Conservation (phyloP, 2,888 invertebrate species). For the Sesamia inferens region DNA sequence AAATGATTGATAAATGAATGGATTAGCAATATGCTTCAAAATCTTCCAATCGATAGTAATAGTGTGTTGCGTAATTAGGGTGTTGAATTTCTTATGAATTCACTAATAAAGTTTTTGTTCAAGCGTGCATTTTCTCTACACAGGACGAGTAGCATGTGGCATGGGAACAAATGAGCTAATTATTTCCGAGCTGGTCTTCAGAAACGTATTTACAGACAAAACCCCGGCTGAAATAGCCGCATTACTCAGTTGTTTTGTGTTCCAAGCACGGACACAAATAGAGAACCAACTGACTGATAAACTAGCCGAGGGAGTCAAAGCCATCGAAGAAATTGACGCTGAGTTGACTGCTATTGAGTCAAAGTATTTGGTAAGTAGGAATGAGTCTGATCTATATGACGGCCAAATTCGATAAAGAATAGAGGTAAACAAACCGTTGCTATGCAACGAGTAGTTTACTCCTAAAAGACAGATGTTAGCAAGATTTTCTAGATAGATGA, state of each 20-base stretch:
- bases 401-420: too few relatives aligned
- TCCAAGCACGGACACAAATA: slow-evolving; percentile 94
- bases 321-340: slow-evolving; percentile 92
- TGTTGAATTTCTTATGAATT: too few relatives aligned
- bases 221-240: slow-evolving; percentile 98
- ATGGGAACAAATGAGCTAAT: slow-evolving; percentile 94
- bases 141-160: slow-evolving; percentile 84
- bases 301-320: slow-evolving; percentile 91
- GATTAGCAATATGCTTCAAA: too few relatives aligned
- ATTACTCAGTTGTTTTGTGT: slow-evolving; percentile 97
- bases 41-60: too few relatives aligned
- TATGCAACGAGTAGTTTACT: too few relatives aligned
- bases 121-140: neutral
- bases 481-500: too few relatives aligned
- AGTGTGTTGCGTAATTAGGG: too few relatives aligned
- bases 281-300: slow-evolving; percentile 90
- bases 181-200: slow-evolving; percentile 97
- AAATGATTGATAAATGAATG: too few relatives aligned
- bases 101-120: neutral
- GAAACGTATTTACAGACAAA: slow-evolving; percentile 96
- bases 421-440: too few relatives aligned
- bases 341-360: slow-evolving; percentile 92
- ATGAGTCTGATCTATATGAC: neutral
- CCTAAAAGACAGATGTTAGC: too few relatives aligned
- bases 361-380: slow-evolving; percentile 88